Evolutionary conservation across 64 coral and sea anemone genomes (phyloP).

Genomic region (Montipora foliosa): DNA sequence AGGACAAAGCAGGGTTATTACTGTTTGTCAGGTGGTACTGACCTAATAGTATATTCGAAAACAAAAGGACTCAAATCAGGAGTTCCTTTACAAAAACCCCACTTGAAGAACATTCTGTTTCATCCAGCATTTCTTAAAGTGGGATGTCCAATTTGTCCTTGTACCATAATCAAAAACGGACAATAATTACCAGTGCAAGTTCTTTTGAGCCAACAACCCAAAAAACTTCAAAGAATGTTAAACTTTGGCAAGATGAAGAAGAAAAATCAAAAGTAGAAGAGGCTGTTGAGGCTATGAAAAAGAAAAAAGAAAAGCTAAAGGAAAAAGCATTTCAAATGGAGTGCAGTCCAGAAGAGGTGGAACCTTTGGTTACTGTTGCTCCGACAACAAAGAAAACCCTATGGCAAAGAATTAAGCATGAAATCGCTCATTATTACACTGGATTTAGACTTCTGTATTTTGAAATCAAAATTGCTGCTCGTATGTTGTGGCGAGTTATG

Average conservation of each 20-base stretch:
- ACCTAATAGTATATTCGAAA: neutral
- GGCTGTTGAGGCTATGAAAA: conserved; percentile 85
- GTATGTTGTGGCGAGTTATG: conserved; percentile 89
- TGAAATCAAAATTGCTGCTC: conserved; percentile 87
- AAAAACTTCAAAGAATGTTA: conserved; percentile 64
- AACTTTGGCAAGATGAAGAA: conserved; percentile 68
- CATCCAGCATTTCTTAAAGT: neutral
- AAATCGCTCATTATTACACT: conserved; percentile 89
- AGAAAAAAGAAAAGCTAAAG: conserved; percentile 90
- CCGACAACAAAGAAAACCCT: conserved; percentile 64
- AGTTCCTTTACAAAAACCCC: neutral
- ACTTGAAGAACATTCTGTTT: neutral
- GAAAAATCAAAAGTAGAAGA: conserved; percentile 98
- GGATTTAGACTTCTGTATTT: conserved; percentile 94
- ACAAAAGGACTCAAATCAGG: neutral
- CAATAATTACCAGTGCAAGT: conserved; percentile 42
- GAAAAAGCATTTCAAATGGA: conserved; percentile 83
- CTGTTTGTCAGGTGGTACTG: neutral
- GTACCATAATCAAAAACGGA: conserved; percentile 14
- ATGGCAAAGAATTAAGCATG: conserved; percentile 76
- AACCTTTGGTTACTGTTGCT: conserved; percentile 58
- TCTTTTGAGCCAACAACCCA: conserved; percentile 18
- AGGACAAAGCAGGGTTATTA: neutral
- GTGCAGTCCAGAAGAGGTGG: conserved; percentile 71
- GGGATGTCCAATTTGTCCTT: neutral